These are phyloP conservation scores for Netelia fuscicornis DNA, from an alignment of 2,888 invertebrate species.

Conservation along the genomic window DNA sequence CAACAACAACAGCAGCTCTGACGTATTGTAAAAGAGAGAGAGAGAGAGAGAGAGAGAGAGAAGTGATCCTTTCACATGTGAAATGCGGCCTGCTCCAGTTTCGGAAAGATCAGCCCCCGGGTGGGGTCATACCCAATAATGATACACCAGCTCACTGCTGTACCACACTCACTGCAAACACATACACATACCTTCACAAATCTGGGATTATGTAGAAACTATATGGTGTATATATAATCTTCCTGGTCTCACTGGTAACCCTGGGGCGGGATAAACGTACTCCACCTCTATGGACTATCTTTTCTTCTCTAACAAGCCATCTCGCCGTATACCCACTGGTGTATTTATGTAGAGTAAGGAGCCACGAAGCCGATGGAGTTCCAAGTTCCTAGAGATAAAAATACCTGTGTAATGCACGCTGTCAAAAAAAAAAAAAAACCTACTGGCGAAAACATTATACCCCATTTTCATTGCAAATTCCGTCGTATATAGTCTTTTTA, in stretches of 20 bases:
- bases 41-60: slow-evolving; percentile 46
- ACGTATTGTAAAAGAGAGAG: background rate
- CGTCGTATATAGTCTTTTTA: background rate
- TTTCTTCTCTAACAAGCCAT: slow-evolving; percentile 57
- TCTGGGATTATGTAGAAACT: background rate
- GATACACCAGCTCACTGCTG: slow-evolving; percentile 60
- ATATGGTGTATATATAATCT: slow-evolving; percentile 37
- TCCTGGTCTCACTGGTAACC: slow-evolving; percentile 53
- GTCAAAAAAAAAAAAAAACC: background rate
- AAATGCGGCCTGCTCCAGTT: slow-evolving; percentile 80
- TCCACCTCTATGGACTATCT: slow-evolving; percentile 55
- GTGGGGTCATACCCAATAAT: slow-evolving; percentile 75
- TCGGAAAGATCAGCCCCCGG: slow-evolving; percentile 80
- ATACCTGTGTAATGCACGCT: slow-evolving; percentile 5
- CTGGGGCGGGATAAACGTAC: slow-evolving; percentile 61
- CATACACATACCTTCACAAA: slow-evolving; percentile 12
- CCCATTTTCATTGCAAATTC: background rate
- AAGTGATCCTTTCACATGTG: slow-evolving; percentile 81
- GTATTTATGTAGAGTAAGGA: slow-evolving; percentile 54
- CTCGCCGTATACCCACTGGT: slow-evolving; percentile 50
- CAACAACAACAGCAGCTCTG: slow-evolving; percentile 65
- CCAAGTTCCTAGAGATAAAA: slow-evolving; percentile 4
- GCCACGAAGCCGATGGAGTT: slow-evolving; percentile 9
- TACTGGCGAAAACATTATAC: background rate
- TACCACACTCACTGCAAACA: slow-evolving; percentile 40